Evolutionary conservation across 2,113 vertebrate species (phyloP), one percentile per base, ranked within the genome.

Genomic region (Aldabrachelys gigantea): DNA sequence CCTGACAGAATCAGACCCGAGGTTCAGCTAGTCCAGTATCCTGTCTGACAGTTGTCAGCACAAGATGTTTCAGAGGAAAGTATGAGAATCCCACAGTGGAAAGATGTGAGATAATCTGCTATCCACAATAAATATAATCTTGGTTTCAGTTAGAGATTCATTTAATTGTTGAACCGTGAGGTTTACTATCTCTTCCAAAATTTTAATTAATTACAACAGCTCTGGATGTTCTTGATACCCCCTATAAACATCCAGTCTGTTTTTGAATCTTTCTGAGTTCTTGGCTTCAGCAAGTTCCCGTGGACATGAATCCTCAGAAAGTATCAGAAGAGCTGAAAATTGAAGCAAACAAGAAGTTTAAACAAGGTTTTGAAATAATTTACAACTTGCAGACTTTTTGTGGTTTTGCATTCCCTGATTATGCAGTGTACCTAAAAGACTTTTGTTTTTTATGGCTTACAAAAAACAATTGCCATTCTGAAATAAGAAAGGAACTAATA

Each of bases 181-280:
- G 54, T 25, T 56, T 56, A 56, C 25, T 59, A 59, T 59, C 11
- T 12, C 29, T 29, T 59, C 85, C 90, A 90, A 56, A 94, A 82
- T 87, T 89, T 12, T 94, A 6, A 44, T 94, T 94, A 94, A 84
- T 95, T 93, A 91, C 62, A 78, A 88, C 89, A 93, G 91, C 82
- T 27, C 53, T 88, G 56, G 19, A 72, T 95, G 96, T 82, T 94
- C 62, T 90, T 90, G 82, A 49, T 94, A 17, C n/a, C n/a, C 9
- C 9, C 16, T 72, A 72, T 72, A n/a, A 38, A 72, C 4, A 17
- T 10, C n/a, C n/a, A 72, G 65, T 72, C 65, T 17, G 5, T 72
- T 72, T 72, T 72, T 72, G 8, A 21, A 72, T 72, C n/a, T 38
- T 38, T 35, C 31, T 21, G n/a, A 72, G 65, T 72, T 72, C 35